A percentile compares a stretch with the other conserved stretches of the same genome.
Conservation (phyloP, 2,797 vertebrate species). For the Molossus molossus region DNA sequence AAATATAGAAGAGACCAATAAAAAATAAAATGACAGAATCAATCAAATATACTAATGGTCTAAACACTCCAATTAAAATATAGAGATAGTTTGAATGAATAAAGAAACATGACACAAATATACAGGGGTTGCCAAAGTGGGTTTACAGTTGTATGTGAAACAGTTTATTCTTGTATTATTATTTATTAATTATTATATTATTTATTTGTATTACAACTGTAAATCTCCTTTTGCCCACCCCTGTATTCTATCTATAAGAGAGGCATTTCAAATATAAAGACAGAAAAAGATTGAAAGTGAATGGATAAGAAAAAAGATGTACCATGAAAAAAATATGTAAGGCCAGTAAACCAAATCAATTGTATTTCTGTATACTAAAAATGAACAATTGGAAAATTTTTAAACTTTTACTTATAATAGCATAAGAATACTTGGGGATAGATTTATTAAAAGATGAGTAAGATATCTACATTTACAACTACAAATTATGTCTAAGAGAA, state of each 20-base stretch:
- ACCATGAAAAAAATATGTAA: background rate
- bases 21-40: background rate
- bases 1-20: background rate
- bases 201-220: background rate
- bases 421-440: background rate
- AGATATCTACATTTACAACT: background rate
- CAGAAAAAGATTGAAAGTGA: background rate
- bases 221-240: background rate
- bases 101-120: background rate
- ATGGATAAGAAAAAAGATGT: too few species aligned
- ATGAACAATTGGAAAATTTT: background rate
- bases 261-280: background rate
- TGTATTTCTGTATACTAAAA: background rate
- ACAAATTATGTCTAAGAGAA: background rate
- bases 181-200: background rate
- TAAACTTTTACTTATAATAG: background rate
- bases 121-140: too few species aligned
- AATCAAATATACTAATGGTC: background rate
- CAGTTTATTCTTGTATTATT: background rate
- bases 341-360: background rate
- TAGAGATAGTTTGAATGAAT: background rate
- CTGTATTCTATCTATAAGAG: background rate
- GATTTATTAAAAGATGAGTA: background rate
- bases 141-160: background rate
- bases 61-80: slow-evolving; percentile 1